Evolutionary conservation across 2,888 invertebrate species (phyloP).

Genomic region (Eupithecia centaureata): DNA sequence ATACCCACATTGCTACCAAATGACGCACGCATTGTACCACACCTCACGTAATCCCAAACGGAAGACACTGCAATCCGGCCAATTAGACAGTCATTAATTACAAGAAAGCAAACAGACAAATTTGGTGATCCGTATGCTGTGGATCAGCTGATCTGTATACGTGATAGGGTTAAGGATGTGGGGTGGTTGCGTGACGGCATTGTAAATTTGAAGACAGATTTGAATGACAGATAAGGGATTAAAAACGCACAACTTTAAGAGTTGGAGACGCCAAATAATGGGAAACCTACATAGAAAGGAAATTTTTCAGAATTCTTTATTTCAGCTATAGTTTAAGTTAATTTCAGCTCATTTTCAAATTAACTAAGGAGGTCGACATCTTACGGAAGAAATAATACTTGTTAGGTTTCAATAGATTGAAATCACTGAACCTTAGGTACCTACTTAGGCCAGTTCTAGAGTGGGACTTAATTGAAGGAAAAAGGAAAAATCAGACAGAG

Average conservation of each 20-base stretch:
- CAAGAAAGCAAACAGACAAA: slow-evolving; percentile 66
- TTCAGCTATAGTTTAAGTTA: too few relatives aligned
- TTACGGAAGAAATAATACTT: background rate
- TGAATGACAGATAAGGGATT: background rate
- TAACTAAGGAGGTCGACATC: too few relatives aligned
- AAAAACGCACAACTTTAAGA: background rate
- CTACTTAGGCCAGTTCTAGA: background rate
- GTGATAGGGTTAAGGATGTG: slow-evolving; percentile 58
- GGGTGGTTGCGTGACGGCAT: slow-evolving; percentile 59
- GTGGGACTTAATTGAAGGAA: background rate
- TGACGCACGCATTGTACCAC: slow-evolving; percentile 26
- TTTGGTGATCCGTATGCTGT: slow-evolving; percentile 60
- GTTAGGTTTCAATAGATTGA: background rate
- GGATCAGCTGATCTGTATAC: slow-evolving; percentile 62
- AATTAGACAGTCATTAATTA: slow-evolving; percentile 64
- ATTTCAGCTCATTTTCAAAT: too few relatives aligned
- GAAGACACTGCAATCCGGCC: slow-evolving; percentile 36
- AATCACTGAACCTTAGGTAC: background rate
- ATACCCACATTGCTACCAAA: slow-evolving; percentile 10
- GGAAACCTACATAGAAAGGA: background rate
- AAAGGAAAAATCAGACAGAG: background rate
- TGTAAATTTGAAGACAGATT: slow-evolving; percentile 35
- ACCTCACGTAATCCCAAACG: slow-evolving; percentile 37
- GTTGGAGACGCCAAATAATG: background rate
- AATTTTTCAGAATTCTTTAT: background rate